Evolutionary conservation across 2,888 invertebrate genomes (phyloP).

Genomic region (Drosophila borealis): DNA sequence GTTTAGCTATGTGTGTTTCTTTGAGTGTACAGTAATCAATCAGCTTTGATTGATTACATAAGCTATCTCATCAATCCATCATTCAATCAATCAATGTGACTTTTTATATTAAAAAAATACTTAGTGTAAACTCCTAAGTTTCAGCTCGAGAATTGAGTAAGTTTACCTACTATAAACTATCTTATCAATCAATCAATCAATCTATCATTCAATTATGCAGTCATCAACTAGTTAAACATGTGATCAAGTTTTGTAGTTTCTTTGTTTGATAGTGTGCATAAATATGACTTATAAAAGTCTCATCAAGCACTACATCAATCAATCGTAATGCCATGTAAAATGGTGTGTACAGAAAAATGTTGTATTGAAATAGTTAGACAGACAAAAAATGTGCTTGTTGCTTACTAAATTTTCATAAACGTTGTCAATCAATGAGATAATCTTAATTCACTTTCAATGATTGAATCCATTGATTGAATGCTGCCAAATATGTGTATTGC

Average conservation of each 20-base stretch:
- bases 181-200: neutral
- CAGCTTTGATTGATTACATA: no score
- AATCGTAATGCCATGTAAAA: neutral
- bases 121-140: no score
- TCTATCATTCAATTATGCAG: neutral
- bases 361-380: no score
- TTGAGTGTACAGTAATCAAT: neutral
- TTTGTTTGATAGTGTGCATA: no score
- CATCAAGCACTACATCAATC: neutral
- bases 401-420: neutral
- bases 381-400: neutral
- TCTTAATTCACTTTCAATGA: neutral
- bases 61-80: neutral
- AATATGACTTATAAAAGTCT: no score
- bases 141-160: no score
- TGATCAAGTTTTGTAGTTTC: neutral
- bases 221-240: neutral
- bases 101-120: no score
- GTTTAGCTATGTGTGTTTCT: neutral
- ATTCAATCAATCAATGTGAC: neutral
- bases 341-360: neutral
- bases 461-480: neutral
- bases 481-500: neutral
- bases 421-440: conserved; percentile 1
- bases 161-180: neutral